A percentile compares a stretch with the other conserved stretches of the same genome.
Evolutionary conservation across 2,888 invertebrate species (phyloP).

Genomic region (Heterodera filipjevi): DNA sequence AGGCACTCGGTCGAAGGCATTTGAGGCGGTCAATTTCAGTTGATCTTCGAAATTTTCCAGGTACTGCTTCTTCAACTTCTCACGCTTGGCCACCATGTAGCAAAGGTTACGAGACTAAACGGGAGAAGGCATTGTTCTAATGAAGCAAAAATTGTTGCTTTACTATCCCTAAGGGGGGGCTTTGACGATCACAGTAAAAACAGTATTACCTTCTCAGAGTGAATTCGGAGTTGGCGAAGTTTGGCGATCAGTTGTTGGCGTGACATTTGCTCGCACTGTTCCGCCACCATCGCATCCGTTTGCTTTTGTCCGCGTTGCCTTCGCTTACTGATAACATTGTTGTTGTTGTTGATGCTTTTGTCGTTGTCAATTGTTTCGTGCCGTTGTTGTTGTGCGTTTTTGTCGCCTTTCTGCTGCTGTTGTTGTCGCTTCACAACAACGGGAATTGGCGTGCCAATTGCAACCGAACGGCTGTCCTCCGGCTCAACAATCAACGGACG

Average conservation of each 20-base stretch:
- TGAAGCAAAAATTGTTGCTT: no score
- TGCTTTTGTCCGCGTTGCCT: background rate
- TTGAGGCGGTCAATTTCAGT: slow-evolving; percentile 6
- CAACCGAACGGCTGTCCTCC: slow-evolving; percentile 3
- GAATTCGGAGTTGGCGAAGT: background rate
- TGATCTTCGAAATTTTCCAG: slow-evolving; percentile 25
- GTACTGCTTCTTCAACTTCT: slow-evolving; percentile 31
- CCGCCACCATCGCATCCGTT: background rate
- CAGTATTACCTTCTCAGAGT: slow-evolving; percentile 25
- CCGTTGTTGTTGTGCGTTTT: background rate
- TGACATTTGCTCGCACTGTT: background rate
- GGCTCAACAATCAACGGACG: slow-evolving; percentile 7
- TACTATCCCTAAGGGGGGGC: no score
- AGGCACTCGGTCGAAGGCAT: background rate
- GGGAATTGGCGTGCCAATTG: background rate
- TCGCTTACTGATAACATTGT: background rate
- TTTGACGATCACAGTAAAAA: no score
- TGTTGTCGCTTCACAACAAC: background rate
- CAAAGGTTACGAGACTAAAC: slow-evolving; percentile 34
- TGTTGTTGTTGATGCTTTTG: background rate
- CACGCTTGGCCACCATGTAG: slow-evolving; percentile 35
- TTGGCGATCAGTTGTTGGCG: background rate
- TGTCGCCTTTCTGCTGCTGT: background rate
- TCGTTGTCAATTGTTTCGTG: no score
- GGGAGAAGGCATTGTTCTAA: no score